These are phyloP conservation scores for Tetrao urogallus DNA, from an alignment of 2,113 vertebrate species.

Conservation along the genomic window DNA sequence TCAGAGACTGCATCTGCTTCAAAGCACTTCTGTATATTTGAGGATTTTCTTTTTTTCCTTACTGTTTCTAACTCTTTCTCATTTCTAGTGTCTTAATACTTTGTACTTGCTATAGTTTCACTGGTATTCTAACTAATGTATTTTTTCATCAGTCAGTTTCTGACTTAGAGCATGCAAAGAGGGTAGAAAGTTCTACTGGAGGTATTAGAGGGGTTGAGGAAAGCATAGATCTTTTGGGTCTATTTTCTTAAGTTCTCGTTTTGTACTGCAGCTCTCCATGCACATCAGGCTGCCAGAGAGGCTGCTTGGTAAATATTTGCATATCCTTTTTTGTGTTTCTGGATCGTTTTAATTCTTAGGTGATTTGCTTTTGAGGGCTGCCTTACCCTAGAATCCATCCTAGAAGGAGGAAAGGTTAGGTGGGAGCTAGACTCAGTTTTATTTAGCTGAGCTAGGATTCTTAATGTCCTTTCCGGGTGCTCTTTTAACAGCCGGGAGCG, in stretches of 20 bases:
- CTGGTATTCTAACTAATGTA: not conserved
- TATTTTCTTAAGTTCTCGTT: not conserved
- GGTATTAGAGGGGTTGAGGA: not conserved
- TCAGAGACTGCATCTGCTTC: slow-evolving; percentile 14
- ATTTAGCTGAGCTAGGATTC: not conserved
- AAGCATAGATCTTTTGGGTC: not conserved
- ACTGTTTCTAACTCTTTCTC: slow-evolving; percentile 21
- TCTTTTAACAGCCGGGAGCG: not conserved
- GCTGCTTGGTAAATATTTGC: not conserved
- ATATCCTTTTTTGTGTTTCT: not conserved
- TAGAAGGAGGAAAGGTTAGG: no score
- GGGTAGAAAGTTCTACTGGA: not conserved
- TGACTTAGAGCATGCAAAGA: not conserved
- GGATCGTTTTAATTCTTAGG: not conserved
- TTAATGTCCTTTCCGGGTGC: not conserved
- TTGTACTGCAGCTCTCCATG: not conserved
- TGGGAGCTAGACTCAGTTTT: not conserved
- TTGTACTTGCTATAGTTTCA: slow-evolving; percentile 49
- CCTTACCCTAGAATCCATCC: not conserved
- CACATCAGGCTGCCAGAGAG: not conserved
- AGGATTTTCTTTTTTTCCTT: not conserved
- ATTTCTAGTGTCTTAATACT: not conserved
- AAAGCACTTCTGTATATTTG: slow-evolving; percentile 11
- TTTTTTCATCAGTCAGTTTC: slow-evolving; percentile 20
- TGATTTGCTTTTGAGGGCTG: not conserved